These are phyloP conservation scores for Pelobates fuscus DNA, from an alignment of 2,113 vertebrate genomes.

Conservation along the genomic window DNA sequence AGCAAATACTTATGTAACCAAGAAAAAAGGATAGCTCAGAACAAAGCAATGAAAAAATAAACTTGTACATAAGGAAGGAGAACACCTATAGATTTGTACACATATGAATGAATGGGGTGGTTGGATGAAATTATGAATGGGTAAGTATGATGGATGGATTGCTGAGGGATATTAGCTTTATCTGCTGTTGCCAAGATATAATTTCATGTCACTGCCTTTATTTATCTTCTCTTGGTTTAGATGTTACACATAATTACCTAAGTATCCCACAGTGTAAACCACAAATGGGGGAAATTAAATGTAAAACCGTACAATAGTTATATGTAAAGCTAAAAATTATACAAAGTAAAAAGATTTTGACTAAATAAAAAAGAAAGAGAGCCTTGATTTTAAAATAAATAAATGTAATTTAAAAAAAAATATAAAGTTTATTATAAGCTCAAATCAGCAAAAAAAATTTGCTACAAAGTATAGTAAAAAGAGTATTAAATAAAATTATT, in stretches of 20 bases:
- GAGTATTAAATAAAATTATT: slow-evolving; percentile 90
- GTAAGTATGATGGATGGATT: slow-evolving; percentile 50
- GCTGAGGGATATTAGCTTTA: slow-evolving; percentile 72
- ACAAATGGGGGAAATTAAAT: slow-evolving; percentile 77
- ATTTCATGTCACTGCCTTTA: slow-evolving; percentile 80
- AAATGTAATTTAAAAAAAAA: slow-evolving; percentile 81
- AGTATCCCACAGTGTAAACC: slow-evolving; percentile 74
- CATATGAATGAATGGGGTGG: slow-evolving; percentile 21
- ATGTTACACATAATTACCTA: slow-evolving; percentile 78
- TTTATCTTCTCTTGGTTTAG: slow-evolving; percentile 74
- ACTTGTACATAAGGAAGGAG: slow-evolving; percentile 28
- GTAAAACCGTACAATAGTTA: slow-evolving; percentile 69
- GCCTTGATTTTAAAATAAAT: slow-evolving; percentile 75
- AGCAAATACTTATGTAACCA: slow-evolving; percentile 60
- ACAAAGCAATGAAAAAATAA: slow-evolving; percentile 41
- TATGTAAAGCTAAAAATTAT: slow-evolving; percentile 15
- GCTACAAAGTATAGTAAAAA: slow-evolving; percentile 83
- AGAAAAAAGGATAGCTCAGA: slow-evolving; percentile 26
- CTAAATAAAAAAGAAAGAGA: slow-evolving; percentile 67
- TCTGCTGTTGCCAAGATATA: slow-evolving; percentile 75
- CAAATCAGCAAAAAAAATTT: slow-evolving; percentile 81
- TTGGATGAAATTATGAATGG: slow-evolving; percentile 48
- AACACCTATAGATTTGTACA: background rate
- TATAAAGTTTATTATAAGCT: slow-evolving; percentile 84
- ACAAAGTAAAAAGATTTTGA: slow-evolving; percentile 64